Evolutionary conservation across 2,113 vertebrate species (phyloP).

Genomic region (Engraulis encrasicolus): DNA sequence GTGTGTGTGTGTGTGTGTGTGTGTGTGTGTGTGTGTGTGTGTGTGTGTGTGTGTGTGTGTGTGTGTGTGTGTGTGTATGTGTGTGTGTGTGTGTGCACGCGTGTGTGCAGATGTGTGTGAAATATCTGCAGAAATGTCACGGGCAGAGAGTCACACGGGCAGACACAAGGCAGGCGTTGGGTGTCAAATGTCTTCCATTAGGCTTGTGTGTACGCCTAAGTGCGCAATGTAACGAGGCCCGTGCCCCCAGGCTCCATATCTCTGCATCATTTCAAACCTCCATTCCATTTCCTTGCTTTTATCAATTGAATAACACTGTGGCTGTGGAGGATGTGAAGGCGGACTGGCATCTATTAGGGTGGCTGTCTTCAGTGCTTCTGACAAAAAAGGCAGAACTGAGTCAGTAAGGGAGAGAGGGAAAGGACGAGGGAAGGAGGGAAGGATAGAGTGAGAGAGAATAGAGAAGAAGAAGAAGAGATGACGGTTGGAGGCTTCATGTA

Average conservation of each 20-base stretch:
- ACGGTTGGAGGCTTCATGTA: neutral
- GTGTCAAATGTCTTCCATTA: slow-evolving; percentile 46
- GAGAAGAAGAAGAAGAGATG: neutral
- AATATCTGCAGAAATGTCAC: slow-evolving; percentile 13
- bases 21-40: slow-evolving; percentile 19
- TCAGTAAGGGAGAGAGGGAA: slow-evolving; percentile 17
- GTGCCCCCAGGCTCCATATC: slow-evolving; percentile 38
- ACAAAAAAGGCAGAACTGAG: neutral
- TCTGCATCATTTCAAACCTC: slow-evolving; percentile 45
- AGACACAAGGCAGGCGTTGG: slow-evolving; percentile 37
- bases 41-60: slow-evolving; percentile 23
- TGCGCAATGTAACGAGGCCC: slow-evolving; percentile 41
- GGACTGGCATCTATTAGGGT: slow-evolving; percentile 38
- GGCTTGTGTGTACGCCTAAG: slow-evolving; percentile 27
- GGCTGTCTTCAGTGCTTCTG: slow-evolving; percentile 6
- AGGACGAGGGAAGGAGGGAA: slow-evolving; percentile 1
- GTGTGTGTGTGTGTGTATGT: neutral
- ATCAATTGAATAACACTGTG: slow-evolving; percentile 41
- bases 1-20: slow-evolving; percentile 5
- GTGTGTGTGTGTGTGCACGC: neutral
- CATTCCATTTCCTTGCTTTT: slow-evolving; percentile 39
- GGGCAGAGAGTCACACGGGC: slow-evolving; percentile 3
- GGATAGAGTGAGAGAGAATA: slow-evolving; percentile 16
- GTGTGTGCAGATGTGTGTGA: slow-evolving; percentile 11
- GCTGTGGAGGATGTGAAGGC: slow-evolving; percentile 31